Evolutionary conservation across 2,113 vertebrate genomes (phyloP), one percentile per base, ranked within the genome.

Genomic region (Cyprinodon tularosa): DNA sequence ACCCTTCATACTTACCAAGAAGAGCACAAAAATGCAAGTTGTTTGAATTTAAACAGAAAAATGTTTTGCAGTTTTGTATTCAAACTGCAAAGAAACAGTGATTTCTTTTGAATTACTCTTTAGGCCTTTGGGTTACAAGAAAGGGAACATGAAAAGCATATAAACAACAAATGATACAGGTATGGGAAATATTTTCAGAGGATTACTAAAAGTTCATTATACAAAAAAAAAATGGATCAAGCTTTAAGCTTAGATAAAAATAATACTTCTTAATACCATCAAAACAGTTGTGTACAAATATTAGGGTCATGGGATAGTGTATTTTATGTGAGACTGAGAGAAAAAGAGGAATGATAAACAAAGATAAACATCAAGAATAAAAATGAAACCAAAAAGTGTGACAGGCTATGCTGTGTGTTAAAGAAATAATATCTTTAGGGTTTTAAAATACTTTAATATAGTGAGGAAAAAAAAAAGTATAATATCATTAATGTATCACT

Each of bases 1-100:
- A 77, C 61, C 40, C 68, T 71, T 22, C 7, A 89, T 91, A 93
- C 92, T 93, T 91, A 93, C 91, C 90, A 14, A 45, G 74, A 22
- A 20, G 4, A 13, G 71, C 38, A 70, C 15, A 80, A 67, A 11
- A 78, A 72, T 80, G 60, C 68, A 14, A 39, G 68, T 39, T 70
- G 62, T 73, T 47, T 71, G 11, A 29, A 62, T 20, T 36, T 57
- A 72, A 50, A 39, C 3, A 44, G 36, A 44, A 64, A 17, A 3
- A 62, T 29, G 44, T 59, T 64, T 63, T 72, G 39, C 20, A 0
- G 44, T 11, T 74, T 50, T 44, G 62, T 44, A 15, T 8, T 40
- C 0, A 42, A 40, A 4, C 12, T 44, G 38, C 45, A 12, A 9
- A 13, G 10, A 36, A 36, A 47, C 3, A 67, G 37, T 15, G 44